phyloP scores from a whole-genome alignment of 2,797 vertebrate genomes.

The Sylvilagus floridanus region DNA sequence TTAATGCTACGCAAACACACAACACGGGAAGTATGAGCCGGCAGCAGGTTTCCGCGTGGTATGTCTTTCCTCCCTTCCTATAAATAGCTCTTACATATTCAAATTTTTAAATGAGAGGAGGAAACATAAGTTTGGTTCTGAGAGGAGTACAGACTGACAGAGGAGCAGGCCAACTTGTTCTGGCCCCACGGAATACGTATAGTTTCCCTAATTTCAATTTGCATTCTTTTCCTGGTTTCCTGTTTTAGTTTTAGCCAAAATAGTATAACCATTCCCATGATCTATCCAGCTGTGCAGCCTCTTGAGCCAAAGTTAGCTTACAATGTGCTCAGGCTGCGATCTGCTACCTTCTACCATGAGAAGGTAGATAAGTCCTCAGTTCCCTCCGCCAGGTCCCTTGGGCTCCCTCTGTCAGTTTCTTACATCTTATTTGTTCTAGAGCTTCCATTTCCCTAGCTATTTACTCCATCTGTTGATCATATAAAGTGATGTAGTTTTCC shows the following conservation, averaged over 20 bases:
- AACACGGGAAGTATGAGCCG: not conserved
- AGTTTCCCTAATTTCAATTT: not conserved
- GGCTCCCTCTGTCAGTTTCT: not conserved
- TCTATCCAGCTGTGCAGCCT: not conserved
- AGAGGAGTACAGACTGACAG: not conserved
- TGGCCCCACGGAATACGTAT: not conserved
- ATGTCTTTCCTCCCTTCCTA: not conserved
- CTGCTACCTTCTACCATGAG: not conserved
- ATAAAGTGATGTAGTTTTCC: not conserved
- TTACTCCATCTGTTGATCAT: not conserved
- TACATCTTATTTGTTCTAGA: not conserved
- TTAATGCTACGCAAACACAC: not conserved
- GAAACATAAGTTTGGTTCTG: not conserved
- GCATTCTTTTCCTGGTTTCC: not conserved
- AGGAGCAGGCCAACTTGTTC: not conserved
- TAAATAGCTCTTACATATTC: not conserved
- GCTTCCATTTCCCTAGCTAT: conserved; percentile 1
- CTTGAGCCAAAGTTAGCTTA: not conserved
- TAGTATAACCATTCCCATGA: not conserved
- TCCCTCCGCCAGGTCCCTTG: not conserved
- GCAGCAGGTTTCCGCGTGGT: not conserved
- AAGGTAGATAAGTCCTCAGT: not conserved
- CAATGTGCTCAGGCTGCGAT: not conserved
- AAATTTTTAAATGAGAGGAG: not conserved
- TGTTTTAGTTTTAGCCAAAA: not conserved